phyloP scores from a whole-genome alignment of 2,797 vertebrate genomes.

The Alcedo atthis region DNA sequence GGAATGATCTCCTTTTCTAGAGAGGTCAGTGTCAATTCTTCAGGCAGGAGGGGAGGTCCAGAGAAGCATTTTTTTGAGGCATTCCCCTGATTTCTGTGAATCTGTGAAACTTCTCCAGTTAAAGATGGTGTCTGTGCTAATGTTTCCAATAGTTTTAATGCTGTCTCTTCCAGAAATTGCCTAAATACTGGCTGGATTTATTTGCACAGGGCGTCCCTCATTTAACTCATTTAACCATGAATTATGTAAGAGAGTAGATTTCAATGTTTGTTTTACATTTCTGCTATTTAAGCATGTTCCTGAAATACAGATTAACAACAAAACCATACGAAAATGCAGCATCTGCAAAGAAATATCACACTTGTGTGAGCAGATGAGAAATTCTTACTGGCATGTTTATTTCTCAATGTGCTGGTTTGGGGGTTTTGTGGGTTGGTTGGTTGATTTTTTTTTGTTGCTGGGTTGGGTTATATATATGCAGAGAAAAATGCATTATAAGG shows the following conservation, averaged over 20 bases:
- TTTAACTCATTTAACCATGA: neutral
- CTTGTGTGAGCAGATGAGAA: neutral
- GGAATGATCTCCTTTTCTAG: neutral
- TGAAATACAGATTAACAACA: neutral
- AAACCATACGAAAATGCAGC: neutral
- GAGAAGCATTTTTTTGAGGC: neutral
- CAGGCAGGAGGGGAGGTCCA: neutral
- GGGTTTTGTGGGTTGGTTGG: no score
- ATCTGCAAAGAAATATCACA: neutral
- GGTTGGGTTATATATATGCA: neutral
- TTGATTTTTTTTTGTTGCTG: no score
- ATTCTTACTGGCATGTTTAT: neutral
- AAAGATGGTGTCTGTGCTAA: neutral
- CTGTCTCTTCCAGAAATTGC: neutral
- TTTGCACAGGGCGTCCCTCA: neutral
- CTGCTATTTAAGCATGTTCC: neutral
- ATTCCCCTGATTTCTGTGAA: neutral
- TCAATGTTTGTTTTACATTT: neutral
- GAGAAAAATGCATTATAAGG: neutral
- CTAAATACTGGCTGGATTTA: neutral
- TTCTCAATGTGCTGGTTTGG: neutral
- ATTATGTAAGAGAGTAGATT: neutral
- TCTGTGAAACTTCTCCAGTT: neutral
- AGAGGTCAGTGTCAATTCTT: neutral
- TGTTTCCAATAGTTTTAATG: neutral